Conservation (phyloP, 2,888 invertebrate species). For the Ichneumon xanthorius region DNA sequence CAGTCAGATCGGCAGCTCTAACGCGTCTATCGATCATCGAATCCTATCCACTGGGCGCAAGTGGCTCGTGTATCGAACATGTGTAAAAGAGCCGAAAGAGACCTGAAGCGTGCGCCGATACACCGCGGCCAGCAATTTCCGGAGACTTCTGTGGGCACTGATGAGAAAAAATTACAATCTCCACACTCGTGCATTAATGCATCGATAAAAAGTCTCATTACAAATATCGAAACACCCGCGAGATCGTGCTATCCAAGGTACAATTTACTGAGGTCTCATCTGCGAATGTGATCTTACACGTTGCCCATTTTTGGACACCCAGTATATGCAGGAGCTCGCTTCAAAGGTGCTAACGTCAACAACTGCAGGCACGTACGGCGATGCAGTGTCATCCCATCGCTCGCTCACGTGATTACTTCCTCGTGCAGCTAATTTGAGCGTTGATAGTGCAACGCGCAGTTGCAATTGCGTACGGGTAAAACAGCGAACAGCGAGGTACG, state of each 20-base stretch:
- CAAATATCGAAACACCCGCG: constrained; percentile 1
- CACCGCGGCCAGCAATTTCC: background rate
- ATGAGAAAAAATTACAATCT: background rate
- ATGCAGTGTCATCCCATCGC: constrained; percentile 12
- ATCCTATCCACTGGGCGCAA: constrained; percentile 38
- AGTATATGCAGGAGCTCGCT: background rate
- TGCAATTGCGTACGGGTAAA: constrained; percentile 67
- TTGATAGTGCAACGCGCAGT: constrained; percentile 68
- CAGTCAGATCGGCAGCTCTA: constrained; percentile 70
- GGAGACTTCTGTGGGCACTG: background rate
- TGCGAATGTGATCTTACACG: background rate
- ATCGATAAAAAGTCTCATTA: constrained; percentile 30
- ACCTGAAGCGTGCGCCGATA: background rate
- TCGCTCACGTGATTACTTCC: constrained; percentile 74
- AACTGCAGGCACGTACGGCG: background rate
- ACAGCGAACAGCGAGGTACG: background rate
- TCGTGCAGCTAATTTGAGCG: constrained; percentile 70
- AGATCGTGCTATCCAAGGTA: constrained; percentile 5
- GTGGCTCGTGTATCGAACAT: background rate
- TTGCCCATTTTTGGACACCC: background rate
- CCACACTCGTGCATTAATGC: constrained; percentile 9
- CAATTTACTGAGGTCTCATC: background rate
- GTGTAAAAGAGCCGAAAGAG: constrained; percentile 13
- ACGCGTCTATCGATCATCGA: constrained; percentile 21
- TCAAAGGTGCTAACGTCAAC: background rate